Conservation (phyloP, 2,888 invertebrate species). For the Eupelmus urozonus region DNA sequence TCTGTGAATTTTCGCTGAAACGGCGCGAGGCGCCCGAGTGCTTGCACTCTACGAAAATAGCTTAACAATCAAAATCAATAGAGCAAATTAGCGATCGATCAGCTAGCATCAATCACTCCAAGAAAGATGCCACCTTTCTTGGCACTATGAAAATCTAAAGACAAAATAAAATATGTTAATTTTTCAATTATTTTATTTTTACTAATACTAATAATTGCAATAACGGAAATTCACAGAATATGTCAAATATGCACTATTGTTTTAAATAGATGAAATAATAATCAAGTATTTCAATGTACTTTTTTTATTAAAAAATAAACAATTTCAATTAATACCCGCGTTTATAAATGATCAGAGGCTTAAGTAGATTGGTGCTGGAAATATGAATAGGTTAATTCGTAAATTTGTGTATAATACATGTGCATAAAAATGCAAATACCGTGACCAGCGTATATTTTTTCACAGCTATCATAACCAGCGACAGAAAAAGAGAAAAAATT, state of each 20-base stretch:
- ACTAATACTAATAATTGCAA: too few relatives aligned
- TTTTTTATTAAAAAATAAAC: background rate
- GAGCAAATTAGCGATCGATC: conserved; percentile 53
- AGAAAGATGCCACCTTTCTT: conserved; percentile 9
- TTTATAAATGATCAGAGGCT: background rate
- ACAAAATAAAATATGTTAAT: too few relatives aligned
- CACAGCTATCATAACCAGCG: conserved; percentile 1
- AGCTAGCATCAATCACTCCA: conserved; percentile 12
- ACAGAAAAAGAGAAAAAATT: background rate
- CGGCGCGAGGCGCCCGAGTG: background rate
- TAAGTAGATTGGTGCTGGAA: conserved; percentile 46
- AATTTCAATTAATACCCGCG: background rate
- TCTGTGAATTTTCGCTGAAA: conserved; percentile 39
- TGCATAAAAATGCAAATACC: conserved; percentile 39
- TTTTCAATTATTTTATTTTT: background rate
- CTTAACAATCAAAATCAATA: conserved; percentile 54
- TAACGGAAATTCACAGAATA: background rate
- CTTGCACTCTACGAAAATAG: conserved; percentile 46
- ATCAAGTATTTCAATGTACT: background rate
- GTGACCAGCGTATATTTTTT: conserved; percentile 8
- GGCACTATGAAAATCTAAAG: conserved; percentile 20
- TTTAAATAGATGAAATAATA: background rate
- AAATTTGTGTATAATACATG: conserved; percentile 48
- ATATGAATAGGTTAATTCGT: conserved; percentile 45
- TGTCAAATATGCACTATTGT: background rate